Evolutionary conservation across 2,888 invertebrate genomes (phyloP), one percentile per base, ranked within the genome.

Genomic region (Tholera decimalis): DNA sequence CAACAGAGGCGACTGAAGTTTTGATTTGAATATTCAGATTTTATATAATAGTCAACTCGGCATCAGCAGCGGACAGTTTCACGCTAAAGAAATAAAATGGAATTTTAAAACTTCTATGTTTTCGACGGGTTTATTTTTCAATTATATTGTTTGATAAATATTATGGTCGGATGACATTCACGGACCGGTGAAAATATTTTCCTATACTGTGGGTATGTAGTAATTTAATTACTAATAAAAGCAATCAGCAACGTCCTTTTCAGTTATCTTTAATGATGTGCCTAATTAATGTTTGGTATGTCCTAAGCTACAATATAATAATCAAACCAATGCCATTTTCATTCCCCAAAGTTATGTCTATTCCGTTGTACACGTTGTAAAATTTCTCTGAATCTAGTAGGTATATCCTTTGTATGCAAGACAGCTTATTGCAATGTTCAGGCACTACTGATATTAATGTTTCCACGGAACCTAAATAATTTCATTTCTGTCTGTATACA

Each of bases 1-100:
- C 33, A 3, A 20, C 22, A 26, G 4, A 26, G 15, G 24, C 30
- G 44, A 46, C 9, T 20, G 9, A 30, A 53, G 0, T 39, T n/a
- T 47, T 15, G 46, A 37, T 65, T 44, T 7, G 11, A n/a, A n/a
- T 5, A 3, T 44, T 51, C 18, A 24, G n/a, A 15, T 55, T 67
- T 39, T 22, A 20, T 22, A 47, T 15, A 51, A 20, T 37, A 44
- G 26, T 22, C n/a, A 35, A 13, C 11, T 28, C 8, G 5, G 26
- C 18, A 26, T 9, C 9, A 22, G 22, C n/a, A 41, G 13, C 41
- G 30, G 20, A 26, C 9, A 35, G 8, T 18, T 30, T 53, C 37
- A n/a, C 24, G 13, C 0, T 30, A 18, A 37, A 37, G 15, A 18
- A 30, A 37, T 9, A 54, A 54, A 47, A 53, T 39, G 18, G n/a